These are phyloP conservation scores for Isaurus tuberculatus DNA, from an alignment of 92 coral and sea anemone genomes.

Conservation along the genomic window DNA sequence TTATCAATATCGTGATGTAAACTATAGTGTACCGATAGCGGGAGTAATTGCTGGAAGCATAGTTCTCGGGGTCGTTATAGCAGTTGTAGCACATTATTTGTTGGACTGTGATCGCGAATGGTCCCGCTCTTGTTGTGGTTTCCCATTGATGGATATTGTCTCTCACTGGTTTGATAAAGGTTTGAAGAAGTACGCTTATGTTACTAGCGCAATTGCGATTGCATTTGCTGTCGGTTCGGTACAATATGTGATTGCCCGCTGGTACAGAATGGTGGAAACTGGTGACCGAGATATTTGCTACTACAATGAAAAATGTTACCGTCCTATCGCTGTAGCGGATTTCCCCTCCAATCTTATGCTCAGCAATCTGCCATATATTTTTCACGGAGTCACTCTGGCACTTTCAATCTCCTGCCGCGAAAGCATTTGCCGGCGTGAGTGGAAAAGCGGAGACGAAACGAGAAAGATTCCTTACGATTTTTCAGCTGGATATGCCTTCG, in stretches of 20 bases:
- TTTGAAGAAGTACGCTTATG: constrained; percentile 78
- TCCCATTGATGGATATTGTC: constrained; percentile 41
- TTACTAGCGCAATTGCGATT: constrained; percentile 81
- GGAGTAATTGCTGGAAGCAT: constrained; percentile 65
- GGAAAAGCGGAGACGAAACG: background rate
- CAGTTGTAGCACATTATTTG: constrained; percentile 78
- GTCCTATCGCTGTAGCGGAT: constrained; percentile 80
- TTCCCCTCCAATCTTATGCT: constrained; percentile 87
- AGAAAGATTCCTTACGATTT: constrained; percentile 65
- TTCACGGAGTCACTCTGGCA: constrained; percentile 79
- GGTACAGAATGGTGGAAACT: constrained; percentile 84
- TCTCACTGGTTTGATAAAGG: constrained; percentile 80
- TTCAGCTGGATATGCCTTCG: constrained; percentile 82
- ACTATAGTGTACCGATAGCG: constrained; percentile 59
- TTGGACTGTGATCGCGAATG: constrained; percentile 74
- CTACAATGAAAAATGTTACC: constrained; percentile 92
- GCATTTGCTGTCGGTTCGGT: constrained; percentile 88
- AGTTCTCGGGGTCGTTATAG: constrained; percentile 68
- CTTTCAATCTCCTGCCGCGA: constrained; percentile 83
- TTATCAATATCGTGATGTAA: constrained; percentile 56
- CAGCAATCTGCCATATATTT: constrained; percentile 86
- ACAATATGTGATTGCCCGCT: constrained; percentile 91
- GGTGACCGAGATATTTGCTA: constrained; percentile 95
- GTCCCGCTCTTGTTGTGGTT: background rate
- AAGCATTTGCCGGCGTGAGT: constrained; percentile 49